Percentiles rank a stretch among this genome's conserved stretches.
Evolutionary conservation across 1,140 invertebrate species (phyloP).

Genomic region (Batillaria attramentaria): DNA sequence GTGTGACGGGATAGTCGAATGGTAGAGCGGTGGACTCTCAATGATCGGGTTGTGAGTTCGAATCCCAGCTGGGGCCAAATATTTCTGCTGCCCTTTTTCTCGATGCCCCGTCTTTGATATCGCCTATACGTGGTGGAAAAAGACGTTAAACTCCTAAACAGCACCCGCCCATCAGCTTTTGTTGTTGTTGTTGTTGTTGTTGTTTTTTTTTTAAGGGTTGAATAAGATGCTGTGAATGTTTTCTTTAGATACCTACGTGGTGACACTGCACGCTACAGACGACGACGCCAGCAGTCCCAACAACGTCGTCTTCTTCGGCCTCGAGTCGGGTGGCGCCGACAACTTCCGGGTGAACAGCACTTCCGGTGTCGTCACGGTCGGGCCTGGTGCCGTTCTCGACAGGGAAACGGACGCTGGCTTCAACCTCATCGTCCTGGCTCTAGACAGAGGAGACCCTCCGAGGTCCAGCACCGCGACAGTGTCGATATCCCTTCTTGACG

Average conservation of each 20-base stretch:
- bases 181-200: too few species aligned
- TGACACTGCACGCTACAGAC: slow-evolving; percentile 48
- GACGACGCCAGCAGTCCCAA: slow-evolving; percentile 54
- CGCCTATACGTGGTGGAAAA: too few species aligned
- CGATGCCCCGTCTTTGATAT: too few species aligned
- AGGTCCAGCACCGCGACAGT: slow-evolving; percentile 40
- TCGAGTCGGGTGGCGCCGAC: slow-evolving; percentile 50
- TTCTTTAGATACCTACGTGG: slow-evolving; percentile 30
- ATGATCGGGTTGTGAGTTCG: too few species aligned
- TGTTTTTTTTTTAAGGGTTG: too few species aligned
- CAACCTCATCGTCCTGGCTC: slow-evolving; percentile 47
- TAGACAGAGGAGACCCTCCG: slow-evolving; percentile 50
- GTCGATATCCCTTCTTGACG: slow-evolving; percentile 46
- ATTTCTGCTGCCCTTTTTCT: too few species aligned
- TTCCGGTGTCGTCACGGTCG: slow-evolving; percentile 52
- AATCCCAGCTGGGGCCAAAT: too few species aligned
- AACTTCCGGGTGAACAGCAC: slow-evolving; percentile 54
- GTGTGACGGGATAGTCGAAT: too few species aligned
- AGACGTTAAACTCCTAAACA: too few species aligned
- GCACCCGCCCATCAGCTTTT: too few species aligned
- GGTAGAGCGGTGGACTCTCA: too few species aligned
- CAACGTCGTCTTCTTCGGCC: slow-evolving; percentile 54
- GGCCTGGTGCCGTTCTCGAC: slow-evolving; percentile 51
- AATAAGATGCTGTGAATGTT: background rate
- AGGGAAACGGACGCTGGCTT: slow-evolving; percentile 43